These are phyloP conservation scores for Mus spicilegus DNA, from an alignment of 2,113 vertebrate genomes.

Conservation along the genomic window DNA sequence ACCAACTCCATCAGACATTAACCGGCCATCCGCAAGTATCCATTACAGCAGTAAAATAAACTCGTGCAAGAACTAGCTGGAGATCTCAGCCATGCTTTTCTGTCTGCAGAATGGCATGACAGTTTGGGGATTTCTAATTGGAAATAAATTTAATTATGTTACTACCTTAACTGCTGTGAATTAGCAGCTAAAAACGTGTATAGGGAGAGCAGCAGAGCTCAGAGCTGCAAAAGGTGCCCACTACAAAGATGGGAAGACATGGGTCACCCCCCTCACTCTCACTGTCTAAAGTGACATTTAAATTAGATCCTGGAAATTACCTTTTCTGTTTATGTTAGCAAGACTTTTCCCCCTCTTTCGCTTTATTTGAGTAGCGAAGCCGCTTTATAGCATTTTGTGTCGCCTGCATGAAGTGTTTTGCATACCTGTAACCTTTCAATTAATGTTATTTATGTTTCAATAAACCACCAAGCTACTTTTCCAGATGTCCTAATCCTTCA, in stretches of 20 bases:
- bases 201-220: not conserved
- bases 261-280: constrained; percentile 28
- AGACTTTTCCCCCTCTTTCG: constrained; percentile 22
- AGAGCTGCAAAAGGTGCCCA: not conserved
- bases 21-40: constrained; percentile 64
- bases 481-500: constrained; percentile 88
- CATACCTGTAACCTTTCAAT: constrained; percentile 85
- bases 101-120: constrained; percentile 73
- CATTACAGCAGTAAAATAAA: constrained; percentile 73
- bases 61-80: constrained; percentile 63
- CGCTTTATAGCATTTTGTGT: constrained; percentile 63
- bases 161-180: constrained; percentile 72
- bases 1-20: constrained; percentile 65
- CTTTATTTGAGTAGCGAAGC: constrained; percentile 56
- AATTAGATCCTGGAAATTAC: constrained; percentile 55
- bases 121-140: constrained; percentile 76
- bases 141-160: constrained; percentile 81
- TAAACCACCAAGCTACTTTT: constrained; percentile 86
- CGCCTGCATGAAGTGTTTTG: constrained; percentile 77
- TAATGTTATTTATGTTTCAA: constrained; percentile 87
- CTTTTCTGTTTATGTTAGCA: constrained; percentile 59
- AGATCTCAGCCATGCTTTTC: constrained; percentile 69
- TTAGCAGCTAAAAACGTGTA: constrained; percentile 65
- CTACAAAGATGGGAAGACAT: not conserved
- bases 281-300: constrained; percentile 63